These are phyloP conservation scores for Lepeophtheirus salmonis DNA, from an alignment of 1,140 invertebrate genomes.

Conservation along the genomic window DNA sequence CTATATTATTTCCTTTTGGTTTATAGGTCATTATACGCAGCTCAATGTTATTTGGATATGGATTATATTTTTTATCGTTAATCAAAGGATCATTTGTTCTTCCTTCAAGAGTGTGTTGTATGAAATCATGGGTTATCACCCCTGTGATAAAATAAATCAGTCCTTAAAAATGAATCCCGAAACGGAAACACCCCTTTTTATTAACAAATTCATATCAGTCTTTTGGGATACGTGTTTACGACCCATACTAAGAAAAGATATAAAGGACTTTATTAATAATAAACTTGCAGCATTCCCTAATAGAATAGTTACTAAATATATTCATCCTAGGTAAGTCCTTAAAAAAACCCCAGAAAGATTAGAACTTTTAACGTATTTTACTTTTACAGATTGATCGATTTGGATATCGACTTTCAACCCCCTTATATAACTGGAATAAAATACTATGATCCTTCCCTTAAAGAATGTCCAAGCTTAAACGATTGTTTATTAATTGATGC, in stretches of 20 bases:
- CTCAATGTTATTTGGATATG: not conserved
- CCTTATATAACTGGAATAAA: not conserved
- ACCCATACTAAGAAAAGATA: not conserved
- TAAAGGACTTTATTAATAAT: not conserved
- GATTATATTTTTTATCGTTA: not conserved
- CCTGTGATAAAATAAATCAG: not conserved
- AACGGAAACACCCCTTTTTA: not conserved
- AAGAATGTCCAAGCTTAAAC: not conserved
- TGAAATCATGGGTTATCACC: not conserved
- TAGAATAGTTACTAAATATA: not conserved
- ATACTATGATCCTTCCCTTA: not conserved
- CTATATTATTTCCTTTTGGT: too few relatives aligned
- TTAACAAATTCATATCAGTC: not conserved
- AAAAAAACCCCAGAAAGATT: not conserved
- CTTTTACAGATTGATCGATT: not conserved
- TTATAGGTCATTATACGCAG: too few relatives aligned
- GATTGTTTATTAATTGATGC: not conserved
- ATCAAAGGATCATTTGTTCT: not conserved
- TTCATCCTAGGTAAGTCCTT: not conserved
- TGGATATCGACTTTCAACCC: not conserved
- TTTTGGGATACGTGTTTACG: not conserved
- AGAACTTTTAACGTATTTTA: not conserved
- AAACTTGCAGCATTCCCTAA: not conserved
- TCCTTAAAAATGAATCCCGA: not conserved
- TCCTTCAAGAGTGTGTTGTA: not conserved